These are phyloP conservation scores for Cheilosia vernalis DNA, from an alignment of 2,888 invertebrate genomes.

Conservation along the genomic window DNA sequence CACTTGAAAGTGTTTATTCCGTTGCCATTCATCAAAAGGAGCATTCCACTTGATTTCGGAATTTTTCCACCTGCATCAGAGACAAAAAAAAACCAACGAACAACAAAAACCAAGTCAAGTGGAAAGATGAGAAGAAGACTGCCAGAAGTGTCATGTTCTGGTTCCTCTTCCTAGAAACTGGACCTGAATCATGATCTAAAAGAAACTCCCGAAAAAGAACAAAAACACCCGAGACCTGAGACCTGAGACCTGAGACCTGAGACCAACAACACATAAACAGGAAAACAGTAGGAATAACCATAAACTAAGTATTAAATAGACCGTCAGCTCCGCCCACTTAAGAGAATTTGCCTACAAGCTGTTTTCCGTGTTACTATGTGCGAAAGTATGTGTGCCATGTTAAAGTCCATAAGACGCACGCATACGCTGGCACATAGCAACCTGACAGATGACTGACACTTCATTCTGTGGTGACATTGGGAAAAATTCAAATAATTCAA, in stretches of 20 bases:
- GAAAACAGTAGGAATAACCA: conserved; percentile 25
- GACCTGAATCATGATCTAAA: not conserved
- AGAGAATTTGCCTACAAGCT: too few species aligned
- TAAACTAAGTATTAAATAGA: too few species aligned
- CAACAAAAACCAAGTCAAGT: conserved; percentile 10
- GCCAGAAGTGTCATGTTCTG: conserved; percentile 38
- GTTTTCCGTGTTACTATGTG: too few species aligned
- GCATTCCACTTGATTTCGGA: not conserved
- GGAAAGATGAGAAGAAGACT: conserved; percentile 1
- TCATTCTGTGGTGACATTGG: too few species aligned
- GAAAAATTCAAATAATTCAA: too few species aligned
- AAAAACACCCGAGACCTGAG: conserved; percentile 8
- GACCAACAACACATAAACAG: conserved; percentile 43
- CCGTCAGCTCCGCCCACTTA: too few species aligned
- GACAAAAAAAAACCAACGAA: not conserved
- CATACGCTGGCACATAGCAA: too few species aligned
- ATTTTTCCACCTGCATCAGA: conserved; percentile 15
- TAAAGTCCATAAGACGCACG: too few species aligned
- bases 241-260: not conserved
- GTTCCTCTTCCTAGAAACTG: conserved; percentile 9
- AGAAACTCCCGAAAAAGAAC: conserved; percentile 7
- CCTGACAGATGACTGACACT: too few species aligned
- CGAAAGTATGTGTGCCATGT: too few species aligned
- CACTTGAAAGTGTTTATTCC: not conserved
- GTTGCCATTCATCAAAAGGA: not conserved